Conservation (phyloP, 37 sponge, comb jelly and placozoan species). For the Haliclona indistincta region DNA sequence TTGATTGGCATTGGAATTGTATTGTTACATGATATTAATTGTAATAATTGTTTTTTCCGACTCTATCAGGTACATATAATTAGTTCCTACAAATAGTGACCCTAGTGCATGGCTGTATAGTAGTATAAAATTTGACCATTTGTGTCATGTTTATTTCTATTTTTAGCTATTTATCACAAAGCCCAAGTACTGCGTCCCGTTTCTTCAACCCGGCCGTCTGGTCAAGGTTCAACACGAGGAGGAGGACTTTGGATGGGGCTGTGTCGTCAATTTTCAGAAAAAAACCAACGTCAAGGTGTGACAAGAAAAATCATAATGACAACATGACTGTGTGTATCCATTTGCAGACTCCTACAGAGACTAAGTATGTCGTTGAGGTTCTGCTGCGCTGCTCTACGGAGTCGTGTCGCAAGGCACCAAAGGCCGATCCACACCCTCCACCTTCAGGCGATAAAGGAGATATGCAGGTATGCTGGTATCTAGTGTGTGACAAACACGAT, state of each 20-base stretch:
- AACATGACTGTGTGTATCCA: background rate
- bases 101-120: too few species aligned
- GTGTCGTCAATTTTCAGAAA: constrained; percentile 96
- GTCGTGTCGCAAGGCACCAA: constrained; percentile 54
- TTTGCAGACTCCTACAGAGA: constrained; percentile 54
- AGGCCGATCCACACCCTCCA: constrained; percentile 76
- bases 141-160: background rate
- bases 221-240: constrained; percentile 74
- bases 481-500: constrained; percentile 1
- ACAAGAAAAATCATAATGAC: background rate
- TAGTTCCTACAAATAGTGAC: too few species aligned
- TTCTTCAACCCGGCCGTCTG: constrained; percentile 94
- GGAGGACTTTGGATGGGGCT: constrained; percentile 97
- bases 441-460: constrained; percentile 80
- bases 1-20: too few species aligned
- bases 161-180: constrained; percentile 56
- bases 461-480: constrained; percentile 57
- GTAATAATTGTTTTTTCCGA: too few species aligned
- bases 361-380: constrained; percentile 85
- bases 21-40: too few species aligned
- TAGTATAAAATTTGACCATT: background rate
- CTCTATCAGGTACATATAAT: too few species aligned
- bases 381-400: constrained; percentile 77
- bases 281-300: constrained; percentile 34
- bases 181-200: constrained; percentile 88